Conservation (phyloP, 92 coral and sea anemone genomes). For the Phenganax marumi region DNA sequence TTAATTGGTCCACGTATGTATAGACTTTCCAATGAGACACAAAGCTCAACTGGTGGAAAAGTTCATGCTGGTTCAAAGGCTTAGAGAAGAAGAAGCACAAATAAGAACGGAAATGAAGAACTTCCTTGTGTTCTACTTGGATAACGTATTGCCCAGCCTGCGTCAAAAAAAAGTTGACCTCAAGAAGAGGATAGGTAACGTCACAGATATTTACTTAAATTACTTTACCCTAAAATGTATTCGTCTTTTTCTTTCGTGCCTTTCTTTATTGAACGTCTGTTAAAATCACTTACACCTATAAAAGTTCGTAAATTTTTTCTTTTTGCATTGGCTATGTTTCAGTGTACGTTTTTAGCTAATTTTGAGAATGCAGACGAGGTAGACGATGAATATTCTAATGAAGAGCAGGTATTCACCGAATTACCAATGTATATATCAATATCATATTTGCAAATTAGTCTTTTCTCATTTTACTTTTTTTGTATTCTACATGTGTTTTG, state of each 20-base stretch:
- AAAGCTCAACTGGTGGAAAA: slow-evolving; percentile 10
- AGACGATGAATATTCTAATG: not conserved
- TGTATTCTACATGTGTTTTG: not conserved
- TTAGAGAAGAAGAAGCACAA: slow-evolving; percentile 4
- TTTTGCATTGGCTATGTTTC: not conserved
- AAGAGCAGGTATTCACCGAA: not conserved
- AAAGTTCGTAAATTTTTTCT: not conserved
- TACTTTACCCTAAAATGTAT: not conserved
- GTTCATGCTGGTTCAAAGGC: slow-evolving; percentile 12
- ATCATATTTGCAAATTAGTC: not conserved
- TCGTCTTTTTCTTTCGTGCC: not conserved
- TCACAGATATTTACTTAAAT: not conserved
- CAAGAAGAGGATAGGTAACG: slow-evolving; percentile 2
- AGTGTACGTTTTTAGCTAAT: not conserved
- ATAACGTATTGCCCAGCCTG: not conserved
- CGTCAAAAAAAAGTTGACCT: not conserved
- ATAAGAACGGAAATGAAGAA: slow-evolving; percentile 21
- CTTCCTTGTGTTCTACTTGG: slow-evolving; percentile 21
- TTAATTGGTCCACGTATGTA: no score
- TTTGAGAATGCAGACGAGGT: not conserved
- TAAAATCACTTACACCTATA: no score
- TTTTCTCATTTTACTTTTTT: not conserved
- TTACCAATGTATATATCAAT: not conserved
- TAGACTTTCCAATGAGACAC: not conserved
- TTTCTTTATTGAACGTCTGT: no score